Conservation (phyloP, 2,888 invertebrate genomes). For the Acanthosepion lycidas region DNA sequence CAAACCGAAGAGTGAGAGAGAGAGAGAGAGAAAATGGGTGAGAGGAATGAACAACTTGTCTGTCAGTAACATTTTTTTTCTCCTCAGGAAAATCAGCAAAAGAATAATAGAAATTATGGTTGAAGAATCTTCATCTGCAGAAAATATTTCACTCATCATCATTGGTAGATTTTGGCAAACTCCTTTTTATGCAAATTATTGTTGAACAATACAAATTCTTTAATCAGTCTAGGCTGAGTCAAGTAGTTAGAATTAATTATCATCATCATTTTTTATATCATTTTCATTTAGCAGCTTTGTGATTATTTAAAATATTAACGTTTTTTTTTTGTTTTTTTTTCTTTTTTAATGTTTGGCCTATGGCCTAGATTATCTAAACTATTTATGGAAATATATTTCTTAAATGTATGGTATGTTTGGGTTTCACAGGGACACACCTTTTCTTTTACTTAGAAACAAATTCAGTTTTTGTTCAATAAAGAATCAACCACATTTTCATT, state of each 20-base stretch:
- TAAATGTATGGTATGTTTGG: not conserved
- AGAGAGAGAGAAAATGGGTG: not conserved
- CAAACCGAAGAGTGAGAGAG: slow-evolving; percentile 34
- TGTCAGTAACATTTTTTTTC: not conserved
- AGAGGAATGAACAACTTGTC: not conserved
- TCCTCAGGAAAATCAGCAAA: not conserved
- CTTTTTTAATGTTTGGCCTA: not conserved
- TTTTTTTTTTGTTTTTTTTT: too few relatives aligned
- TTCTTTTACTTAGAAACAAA: not conserved
- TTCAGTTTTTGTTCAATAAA: not conserved
- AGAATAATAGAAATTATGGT: not conserved
- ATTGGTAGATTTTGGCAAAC: not conserved
- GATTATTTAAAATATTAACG: not conserved
- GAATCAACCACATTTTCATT: not conserved
- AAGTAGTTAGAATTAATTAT: not conserved
- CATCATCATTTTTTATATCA: not conserved
- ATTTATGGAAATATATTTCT: not conserved
- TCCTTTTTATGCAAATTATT: not conserved
- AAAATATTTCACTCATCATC: not conserved
- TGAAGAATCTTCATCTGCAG: not conserved
- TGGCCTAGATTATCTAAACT: not conserved
- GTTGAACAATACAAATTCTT: not conserved
- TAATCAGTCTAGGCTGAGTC: not conserved
- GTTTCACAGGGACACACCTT: not conserved
- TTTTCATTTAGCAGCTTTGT: not conserved